Evolutionary conservation across 30 jellyfish, hydroid and myxozoan genomes (phyloP), one percentile per base, ranked within the genome.

Genomic region (Aurelia sp.): DNA sequence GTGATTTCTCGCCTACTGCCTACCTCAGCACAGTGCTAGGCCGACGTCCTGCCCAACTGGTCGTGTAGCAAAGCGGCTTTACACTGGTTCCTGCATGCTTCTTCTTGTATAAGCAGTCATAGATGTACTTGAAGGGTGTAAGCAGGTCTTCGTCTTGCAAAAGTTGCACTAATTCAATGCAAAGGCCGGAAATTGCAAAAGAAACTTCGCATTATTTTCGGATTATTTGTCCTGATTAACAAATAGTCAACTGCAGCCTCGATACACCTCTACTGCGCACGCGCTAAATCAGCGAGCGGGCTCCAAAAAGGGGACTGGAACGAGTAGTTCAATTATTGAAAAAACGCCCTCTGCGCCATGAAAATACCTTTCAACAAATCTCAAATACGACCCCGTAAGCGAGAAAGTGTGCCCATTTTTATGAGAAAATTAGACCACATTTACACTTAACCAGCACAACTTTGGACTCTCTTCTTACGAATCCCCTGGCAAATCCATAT

Each of bases 1-100:
- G 96, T 70, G 96, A 88, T 72, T 74, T 67, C 79, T 67, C 86
- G 96, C 96, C 96, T 57, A 73, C 88, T 77, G 96, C 96, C 96
- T 57, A 73, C 88, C 93, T 84, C 86, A 57, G 87, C 93, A 61
- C 79, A 64, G 61, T 72, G 93, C 82, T 84, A 84, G 93, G 93
- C 93, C 93, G 60, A 59, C 71, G 74, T 84, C 86, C 87, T 84
- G 93, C 93, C 93, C 87, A 84, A 84, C 85, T 84, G 93, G 82
- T 84, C 93, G 63, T 87, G 48, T 41, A 84, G 53, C 40, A 68
- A 67, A 71, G 63, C 64, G 86, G 72, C 63, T 84, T 84, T 73
- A 84, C 63, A 58, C 41, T 33, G 27, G 64, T 19, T 57, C 84
- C 20, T 57, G 70, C 93, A 84, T 84, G 77, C 24, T 47, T 62